Percentiles rank a stretch among this genome's conserved stretches.
Evolutionary conservation across 2,888 invertebrate species (phyloP).

Genomic region (Tholera decimalis): DNA sequence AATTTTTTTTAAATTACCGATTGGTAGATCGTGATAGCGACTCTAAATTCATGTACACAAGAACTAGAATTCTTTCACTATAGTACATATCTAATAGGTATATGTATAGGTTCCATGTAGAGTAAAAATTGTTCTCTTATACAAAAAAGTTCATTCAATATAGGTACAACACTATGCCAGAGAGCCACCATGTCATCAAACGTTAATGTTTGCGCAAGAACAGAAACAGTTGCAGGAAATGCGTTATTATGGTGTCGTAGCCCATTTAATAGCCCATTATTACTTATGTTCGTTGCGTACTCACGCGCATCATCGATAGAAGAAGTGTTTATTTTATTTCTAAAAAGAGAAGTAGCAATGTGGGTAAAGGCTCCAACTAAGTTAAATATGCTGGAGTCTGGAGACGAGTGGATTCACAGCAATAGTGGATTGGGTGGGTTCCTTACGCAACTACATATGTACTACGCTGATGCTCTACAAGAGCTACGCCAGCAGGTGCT

Average conservation of each 20-base stretch:
- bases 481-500: background rate
- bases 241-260: conserved; percentile 30
- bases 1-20: no score
- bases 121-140: background rate
- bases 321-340: no score
- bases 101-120: background rate
- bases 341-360: no score
- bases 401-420: no score
- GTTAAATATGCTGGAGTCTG: no score
- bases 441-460: no score
- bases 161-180: background rate
- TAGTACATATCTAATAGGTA: no score
- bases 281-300: conserved; percentile 9
- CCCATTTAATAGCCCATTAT: conserved; percentile 30
- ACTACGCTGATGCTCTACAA: background rate
- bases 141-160: background rate
- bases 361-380: no score
- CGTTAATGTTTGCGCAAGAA: conserved; percentile 29
- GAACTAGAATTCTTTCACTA: no score
- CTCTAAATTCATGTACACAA: no score
- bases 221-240: conserved; percentile 32
- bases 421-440: no score
- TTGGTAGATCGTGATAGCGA: no score
- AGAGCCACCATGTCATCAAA: background rate
- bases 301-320: background rate